A percentile compares a stretch with the other conserved stretches of the same genome.
Conservation (phyloP, 2,797 vertebrate genomes). For the Sebastes oblongus region DNA sequence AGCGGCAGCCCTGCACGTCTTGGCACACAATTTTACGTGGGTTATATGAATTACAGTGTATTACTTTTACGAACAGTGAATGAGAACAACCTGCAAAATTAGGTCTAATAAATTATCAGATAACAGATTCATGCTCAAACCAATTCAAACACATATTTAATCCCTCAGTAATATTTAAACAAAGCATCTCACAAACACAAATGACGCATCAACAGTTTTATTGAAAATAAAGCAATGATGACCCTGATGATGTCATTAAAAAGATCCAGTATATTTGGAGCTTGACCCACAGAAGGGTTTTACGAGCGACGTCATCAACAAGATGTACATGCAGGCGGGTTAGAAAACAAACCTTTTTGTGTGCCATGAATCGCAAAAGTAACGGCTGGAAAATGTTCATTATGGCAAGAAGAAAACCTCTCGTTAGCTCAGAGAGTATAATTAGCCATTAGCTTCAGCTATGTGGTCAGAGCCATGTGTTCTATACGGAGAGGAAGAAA, state of each 20-base stretch:
- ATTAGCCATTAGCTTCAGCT: background rate
- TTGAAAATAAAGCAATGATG: background rate
- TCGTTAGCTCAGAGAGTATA: background rate
- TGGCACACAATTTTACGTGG: too few species aligned
- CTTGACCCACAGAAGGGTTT: background rate
- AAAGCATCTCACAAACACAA: background rate
- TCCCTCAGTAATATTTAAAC: background rate
- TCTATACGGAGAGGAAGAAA: background rate
- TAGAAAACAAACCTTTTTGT: background rate
- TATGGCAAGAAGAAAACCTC: background rate
- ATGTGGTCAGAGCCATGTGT: background rate
- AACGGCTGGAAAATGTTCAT: background rate
- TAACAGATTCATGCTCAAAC: background rate
- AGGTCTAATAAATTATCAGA: too few species aligned
- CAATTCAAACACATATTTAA: background rate
- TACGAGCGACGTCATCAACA: background rate
- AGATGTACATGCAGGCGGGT: background rate
- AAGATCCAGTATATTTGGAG: background rate
- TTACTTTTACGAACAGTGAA: too few species aligned
- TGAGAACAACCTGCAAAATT: too few species aligned
- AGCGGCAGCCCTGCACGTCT: too few species aligned
- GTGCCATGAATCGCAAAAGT: background rate
- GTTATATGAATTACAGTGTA: accelerated
- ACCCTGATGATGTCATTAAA: background rate
- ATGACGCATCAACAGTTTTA: background rate